These are phyloP conservation scores for Anthopleura sola DNA, from an alignment of 64 coral and sea anemone species.

Conservation along the genomic window DNA sequence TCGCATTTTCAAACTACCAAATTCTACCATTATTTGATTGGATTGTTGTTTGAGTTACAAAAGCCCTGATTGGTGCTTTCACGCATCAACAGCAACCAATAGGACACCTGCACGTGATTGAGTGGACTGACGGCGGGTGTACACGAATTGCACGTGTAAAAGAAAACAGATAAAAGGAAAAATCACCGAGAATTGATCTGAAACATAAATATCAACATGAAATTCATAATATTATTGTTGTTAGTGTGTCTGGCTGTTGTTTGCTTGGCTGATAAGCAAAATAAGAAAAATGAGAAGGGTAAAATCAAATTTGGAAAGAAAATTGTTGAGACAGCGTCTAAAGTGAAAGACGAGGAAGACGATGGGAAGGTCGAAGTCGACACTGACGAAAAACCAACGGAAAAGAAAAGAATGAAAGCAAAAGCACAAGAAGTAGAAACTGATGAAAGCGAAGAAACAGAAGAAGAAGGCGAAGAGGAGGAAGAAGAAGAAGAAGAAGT, in stretches of 20 bases:
- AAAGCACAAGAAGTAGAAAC: slow-evolving; percentile 35
- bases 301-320: slow-evolving; percentile 30
- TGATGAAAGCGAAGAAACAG: slow-evolving; percentile 38
- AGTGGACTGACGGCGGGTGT: not conserved
- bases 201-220: not conserved
- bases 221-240: slow-evolving; percentile 7
- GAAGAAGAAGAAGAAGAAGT: slow-evolving; percentile 81
- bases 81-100: not conserved
- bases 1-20: not conserved
- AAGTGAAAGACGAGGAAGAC: slow-evolving; percentile 65
- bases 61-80: not conserved
- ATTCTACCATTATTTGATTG: too few relatives aligned
- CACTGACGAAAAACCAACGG: slow-evolving; percentile 5
- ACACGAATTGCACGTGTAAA: slow-evolving; percentile 3
- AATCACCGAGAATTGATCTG: not conserved
- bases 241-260: slow-evolving; percentile 28
- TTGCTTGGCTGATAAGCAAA: slow-evolving; percentile 30
- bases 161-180: not conserved
- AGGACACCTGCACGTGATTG: slow-evolving; percentile 11
- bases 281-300: slow-evolving; percentile 8
- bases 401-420: slow-evolving; percentile 19
- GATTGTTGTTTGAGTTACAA: not conserved
- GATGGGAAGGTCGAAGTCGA: slow-evolving; percentile 85
- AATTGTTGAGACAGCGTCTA: slow-evolving; percentile 26
- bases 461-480: slow-evolving; percentile 31